Conservation (phyloP, 2,888 invertebrate species). For the Chymomyza caudatula region DNA sequence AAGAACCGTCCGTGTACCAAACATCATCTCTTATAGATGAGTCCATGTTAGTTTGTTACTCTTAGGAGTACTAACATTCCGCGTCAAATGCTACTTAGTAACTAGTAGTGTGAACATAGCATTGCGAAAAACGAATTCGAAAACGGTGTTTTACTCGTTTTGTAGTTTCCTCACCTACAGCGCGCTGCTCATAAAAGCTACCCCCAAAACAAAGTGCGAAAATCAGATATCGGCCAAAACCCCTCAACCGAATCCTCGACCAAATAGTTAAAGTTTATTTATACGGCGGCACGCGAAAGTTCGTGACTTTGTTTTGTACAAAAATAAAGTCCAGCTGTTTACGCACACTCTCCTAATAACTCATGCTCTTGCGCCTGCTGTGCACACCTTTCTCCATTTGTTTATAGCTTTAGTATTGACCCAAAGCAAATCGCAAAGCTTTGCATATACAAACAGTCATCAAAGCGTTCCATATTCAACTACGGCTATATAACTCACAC, state of each 20-base stretch:
- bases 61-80: too few species aligned
- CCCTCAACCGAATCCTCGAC: not conserved
- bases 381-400: not conserved
- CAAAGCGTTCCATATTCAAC: slow-evolving; percentile 13
- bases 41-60: too few species aligned
- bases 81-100: too few species aligned
- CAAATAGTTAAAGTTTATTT: not conserved
- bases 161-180: not conserved
- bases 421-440: slow-evolving; percentile 10
- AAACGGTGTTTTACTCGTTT: not conserved
- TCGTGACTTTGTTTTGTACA: not conserved
- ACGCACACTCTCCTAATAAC: not conserved
- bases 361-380: not conserved
- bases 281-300: not conserved
- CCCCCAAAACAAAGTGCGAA: not conserved
- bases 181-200: not conserved
- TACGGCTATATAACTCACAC: slow-evolving; percentile 24
- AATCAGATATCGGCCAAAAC: not conserved
- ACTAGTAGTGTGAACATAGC: too few species aligned
- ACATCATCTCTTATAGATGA: too few species aligned
- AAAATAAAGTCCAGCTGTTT: not conserved
- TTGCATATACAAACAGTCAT: slow-evolving; percentile 1
- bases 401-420: not conserved
- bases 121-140: not conserved
- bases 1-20: too few species aligned